Conservation (phyloP, 1,140 invertebrate species). For the Camponotus pennsylvanicus region DNA sequence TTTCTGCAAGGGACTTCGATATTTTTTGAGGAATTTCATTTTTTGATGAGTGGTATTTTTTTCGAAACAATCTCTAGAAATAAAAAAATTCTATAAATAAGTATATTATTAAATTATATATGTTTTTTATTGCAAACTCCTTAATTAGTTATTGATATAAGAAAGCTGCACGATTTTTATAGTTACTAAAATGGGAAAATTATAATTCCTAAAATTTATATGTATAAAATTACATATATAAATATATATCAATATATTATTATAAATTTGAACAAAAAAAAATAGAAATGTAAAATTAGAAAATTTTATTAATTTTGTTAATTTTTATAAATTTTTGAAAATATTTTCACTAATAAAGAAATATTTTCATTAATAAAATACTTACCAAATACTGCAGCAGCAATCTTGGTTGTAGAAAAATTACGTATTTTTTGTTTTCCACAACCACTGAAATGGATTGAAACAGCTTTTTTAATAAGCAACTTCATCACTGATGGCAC, state of each 20-base stretch:
- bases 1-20: constrained; percentile 9
- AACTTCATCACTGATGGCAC: constrained; percentile 30
- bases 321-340: neutral
- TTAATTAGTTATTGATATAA: neutral
- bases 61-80: constrained; percentile 8
- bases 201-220: neutral
- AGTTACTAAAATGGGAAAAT: neutral
- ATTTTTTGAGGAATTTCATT: neutral
- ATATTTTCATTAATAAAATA: constrained; percentile 7
- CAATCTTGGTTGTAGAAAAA: constrained; percentile 2
- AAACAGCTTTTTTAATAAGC: neutral
- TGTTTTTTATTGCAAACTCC: neutral
- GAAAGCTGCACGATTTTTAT: neutral
- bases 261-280: neutral
- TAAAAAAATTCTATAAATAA: neutral
- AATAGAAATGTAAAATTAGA: neutral
- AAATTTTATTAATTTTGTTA: neutral
- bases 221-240: neutral
- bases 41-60: neutral
- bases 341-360: too few relatives aligned
- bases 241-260: neutral
- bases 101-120: neutral
- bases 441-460: constrained; percentile 4
- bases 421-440: constrained; percentile 6
- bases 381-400: constrained; percentile 36